phyloP scores from a whole-genome alignment of 2,888 invertebrate species.

The Lumbricus terrestris region DNA sequence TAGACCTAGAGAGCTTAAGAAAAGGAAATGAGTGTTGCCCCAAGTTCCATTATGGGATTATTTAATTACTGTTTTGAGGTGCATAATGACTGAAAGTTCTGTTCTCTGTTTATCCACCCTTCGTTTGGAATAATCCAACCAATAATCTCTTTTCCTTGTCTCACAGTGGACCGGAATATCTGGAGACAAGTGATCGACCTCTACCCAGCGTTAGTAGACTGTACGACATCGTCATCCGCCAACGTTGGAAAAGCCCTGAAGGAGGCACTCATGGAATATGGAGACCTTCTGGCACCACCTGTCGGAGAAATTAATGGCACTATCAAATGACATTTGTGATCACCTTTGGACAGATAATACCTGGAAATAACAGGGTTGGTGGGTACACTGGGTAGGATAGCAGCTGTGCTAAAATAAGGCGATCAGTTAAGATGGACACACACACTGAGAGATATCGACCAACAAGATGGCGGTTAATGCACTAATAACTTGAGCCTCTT shows the following conservation, averaged over 20 bases:
- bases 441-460: background rate
- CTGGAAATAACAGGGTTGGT: background rate
- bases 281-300: constrained; percentile 51
- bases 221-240: constrained; percentile 74
- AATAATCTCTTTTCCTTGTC: background rate
- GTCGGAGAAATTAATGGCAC: background rate
- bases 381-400: too few species aligned
- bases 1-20: too few species aligned
- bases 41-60: too few species aligned
- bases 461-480: background rate
- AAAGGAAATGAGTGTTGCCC: too few species aligned
- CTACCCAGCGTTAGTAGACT: constrained; percentile 85
- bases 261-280: constrained; percentile 83
- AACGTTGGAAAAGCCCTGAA: constrained; percentile 78
- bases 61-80: too few species aligned
- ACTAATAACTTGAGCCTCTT: background rate
- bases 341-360: background rate
- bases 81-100: too few species aligned
- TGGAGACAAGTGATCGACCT: constrained; percentile 90
- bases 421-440: background rate
- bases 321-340: background rate
- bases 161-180: constrained; percentile 78
- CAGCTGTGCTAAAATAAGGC: background rate
- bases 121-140: background rate
- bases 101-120: background rate